Base-by-base conservation (phyloP, 2,888 invertebrate species). In the Agrilus cyanescens region DNA sequence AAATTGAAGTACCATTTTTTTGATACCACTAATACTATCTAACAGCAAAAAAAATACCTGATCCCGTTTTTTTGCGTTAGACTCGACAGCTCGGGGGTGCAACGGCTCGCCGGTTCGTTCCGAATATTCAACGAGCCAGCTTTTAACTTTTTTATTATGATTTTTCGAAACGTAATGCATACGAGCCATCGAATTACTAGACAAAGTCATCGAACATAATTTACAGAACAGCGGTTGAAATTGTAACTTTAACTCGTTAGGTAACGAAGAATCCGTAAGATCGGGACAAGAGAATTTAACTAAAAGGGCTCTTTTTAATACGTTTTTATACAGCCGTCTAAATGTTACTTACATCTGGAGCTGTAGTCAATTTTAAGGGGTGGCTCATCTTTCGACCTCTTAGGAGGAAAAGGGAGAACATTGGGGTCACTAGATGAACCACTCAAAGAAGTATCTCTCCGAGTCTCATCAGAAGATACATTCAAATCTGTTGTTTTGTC, bases 151-250 rank as follows among this genome's bases (percentile, higher is more conserved):
- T 40, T 72, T 73, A 40, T 72, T 69, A 50, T 76, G 75, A 20
- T 67, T 65, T 50, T 71, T 73, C 0, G 74, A 74, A 39, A 68
- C 66, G 50, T 75, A 76, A 50, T 76, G 75, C 46, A 69, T 55
- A 43, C 66, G 67, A 2, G 74, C 73, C 49, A 67, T 65, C 4
- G 63, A 59, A 32, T 65, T 60, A 2, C 70, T 71, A 41, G 67
- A 70, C 50, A 73, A 57, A 41, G 66, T 63, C 1, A 61, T 58
- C 30, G 61, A 57, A 52, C 75, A 75, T 13, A 75, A 53, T 42
- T 70, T 67, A 53, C 75, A 75, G 44, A 59, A 64, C 16, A 72
- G 52, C 0, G 74, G 71, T 44, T 69, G 67, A 46, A 74, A 72
- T 32, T 69, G 50, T 4, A 53, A 49, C 30, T 68, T 70, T 12